Evolutionary conservation across 2,113 vertebrate species (phyloP).

Genomic region (Phylloscopus whistleri): DNA sequence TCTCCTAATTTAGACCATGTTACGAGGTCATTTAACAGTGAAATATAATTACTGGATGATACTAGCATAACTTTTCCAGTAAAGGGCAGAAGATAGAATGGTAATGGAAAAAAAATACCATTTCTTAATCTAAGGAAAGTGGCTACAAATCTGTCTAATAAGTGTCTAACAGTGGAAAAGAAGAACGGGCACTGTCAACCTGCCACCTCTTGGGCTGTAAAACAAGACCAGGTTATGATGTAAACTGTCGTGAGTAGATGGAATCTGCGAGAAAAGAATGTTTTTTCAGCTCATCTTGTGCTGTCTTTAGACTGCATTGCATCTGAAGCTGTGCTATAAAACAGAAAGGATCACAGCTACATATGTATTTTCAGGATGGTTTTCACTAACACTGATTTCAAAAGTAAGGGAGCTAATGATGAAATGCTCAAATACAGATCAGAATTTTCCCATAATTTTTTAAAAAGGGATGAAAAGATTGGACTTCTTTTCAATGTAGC

Average conservation of each 20-base stretch:
- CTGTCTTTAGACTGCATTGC: not conserved
- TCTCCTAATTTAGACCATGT: not conserved
- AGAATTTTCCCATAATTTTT: not conserved
- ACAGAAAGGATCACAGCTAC: not conserved
- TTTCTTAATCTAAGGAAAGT: not conserved
- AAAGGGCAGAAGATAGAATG: not conserved
- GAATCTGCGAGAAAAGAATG: not conserved
- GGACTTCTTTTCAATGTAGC: fast-evolving
- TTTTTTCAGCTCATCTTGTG: not conserved
- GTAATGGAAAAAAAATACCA: not conserved
- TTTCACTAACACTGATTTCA: not conserved
- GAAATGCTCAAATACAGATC: not conserved
- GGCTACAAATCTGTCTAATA: not conserved
- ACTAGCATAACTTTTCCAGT: not conserved
- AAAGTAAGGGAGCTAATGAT: not conserved
- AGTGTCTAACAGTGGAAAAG: not conserved
- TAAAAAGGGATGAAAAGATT: not conserved
- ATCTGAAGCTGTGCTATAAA: not conserved
- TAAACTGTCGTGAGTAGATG: not conserved
- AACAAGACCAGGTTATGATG: not conserved
- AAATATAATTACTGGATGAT: not conserved
- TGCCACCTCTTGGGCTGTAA: not conserved
- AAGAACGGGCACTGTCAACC: not conserved
- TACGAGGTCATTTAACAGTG: not conserved
- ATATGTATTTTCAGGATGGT: not conserved